A percentile compares a stretch with the other conserved stretches of the same genome.
These are phyloP conservation scores for Pollenia amentaria DNA, from an alignment of 2,888 invertebrate species.

Conservation along the genomic window DNA sequence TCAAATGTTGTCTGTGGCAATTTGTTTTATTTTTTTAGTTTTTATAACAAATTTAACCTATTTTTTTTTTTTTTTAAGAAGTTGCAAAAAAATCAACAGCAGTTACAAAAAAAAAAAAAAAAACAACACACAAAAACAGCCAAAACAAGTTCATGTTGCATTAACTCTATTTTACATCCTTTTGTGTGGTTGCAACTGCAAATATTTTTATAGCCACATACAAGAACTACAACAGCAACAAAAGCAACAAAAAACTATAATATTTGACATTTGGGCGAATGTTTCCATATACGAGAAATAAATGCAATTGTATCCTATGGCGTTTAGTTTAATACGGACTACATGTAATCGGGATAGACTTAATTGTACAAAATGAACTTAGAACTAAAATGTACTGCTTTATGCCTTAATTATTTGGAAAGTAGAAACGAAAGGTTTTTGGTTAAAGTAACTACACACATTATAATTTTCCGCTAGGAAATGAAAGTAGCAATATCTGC, in stretches of 20 bases:
- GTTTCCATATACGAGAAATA: conserved; percentile 24
- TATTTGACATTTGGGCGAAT: conserved; percentile 43
- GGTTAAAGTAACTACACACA: background rate
- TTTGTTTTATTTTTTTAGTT: conserved; percentile 17
- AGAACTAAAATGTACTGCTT: background rate
- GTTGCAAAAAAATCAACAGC: background rate
- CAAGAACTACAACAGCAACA: conserved; percentile 1
- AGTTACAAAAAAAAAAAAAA: conserved; percentile 9
- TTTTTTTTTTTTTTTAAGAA: conserved; percentile 37
- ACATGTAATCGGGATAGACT: conserved; percentile 8
- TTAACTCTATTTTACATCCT: conserved; percentile 55
- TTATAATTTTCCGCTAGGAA: background rate
- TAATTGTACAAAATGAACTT: conserved; percentile 2
- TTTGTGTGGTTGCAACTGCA: conserved; percentile 53
- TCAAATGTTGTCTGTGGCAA: conserved; percentile 51
- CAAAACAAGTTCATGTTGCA: conserved; percentile 69
- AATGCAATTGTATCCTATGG: conserved; percentile 13
- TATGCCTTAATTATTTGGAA: conserved; percentile 52
- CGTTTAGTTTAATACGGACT: background rate
- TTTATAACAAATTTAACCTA: conserved; percentile 52
- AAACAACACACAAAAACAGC: conserved; percentile 44
- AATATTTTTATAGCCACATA: conserved; percentile 42
- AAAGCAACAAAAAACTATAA: background rate
- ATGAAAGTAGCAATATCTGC: conserved; percentile 1
- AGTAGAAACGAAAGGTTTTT: conserved; percentile 29